These are phyloP conservation scores for Hanleya hanleyi DNA, from an alignment of 2,888 invertebrate genomes.

Conservation along the genomic window DNA sequence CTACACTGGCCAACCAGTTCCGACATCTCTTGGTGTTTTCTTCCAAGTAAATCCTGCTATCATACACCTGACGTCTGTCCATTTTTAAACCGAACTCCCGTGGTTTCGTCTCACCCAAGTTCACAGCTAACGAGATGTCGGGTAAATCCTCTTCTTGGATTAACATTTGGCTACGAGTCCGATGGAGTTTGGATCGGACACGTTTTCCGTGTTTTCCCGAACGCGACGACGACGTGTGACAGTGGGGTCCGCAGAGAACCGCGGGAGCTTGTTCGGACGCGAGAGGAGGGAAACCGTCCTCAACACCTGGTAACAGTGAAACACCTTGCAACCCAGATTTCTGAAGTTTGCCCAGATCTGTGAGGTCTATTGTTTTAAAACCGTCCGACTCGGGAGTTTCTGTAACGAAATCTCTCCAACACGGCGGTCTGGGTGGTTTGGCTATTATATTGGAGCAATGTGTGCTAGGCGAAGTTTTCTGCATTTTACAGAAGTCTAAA, in stretches of 20 bases:
- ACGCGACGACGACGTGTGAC: neutral
- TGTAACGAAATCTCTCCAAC: neutral
- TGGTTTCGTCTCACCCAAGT: slow-evolving; percentile 59
- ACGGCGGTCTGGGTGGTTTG: neutral
- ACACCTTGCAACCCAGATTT: neutral
- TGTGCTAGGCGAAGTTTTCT: neutral
- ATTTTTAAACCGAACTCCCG: slow-evolving; percentile 50
- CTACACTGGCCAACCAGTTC: slow-evolving; percentile 63
- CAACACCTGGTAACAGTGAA: neutral
- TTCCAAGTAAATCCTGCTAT: slow-evolving; percentile 54
- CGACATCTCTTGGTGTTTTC: slow-evolving; percentile 64
- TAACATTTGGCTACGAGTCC: slow-evolving; percentile 62
- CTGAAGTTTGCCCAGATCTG: neutral
- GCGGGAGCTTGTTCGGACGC: neutral
- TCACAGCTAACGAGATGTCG: slow-evolving; percentile 53
- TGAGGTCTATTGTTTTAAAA: neutral
- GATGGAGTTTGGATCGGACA: slow-evolving; percentile 57
- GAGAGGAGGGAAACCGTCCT: neutral
- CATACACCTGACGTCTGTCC: slow-evolving; percentile 37
- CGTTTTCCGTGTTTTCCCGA: slow-evolving; percentile 36
- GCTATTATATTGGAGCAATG: neutral
- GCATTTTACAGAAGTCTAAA: neutral
- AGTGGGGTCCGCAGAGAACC: neutral
- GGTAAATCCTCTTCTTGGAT: slow-evolving; percentile 62
- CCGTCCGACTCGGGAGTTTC: neutral